Evolutionary conservation across 2,113 vertebrate genomes (phyloP).

Genomic region (Mobula hypostoma): DNA sequence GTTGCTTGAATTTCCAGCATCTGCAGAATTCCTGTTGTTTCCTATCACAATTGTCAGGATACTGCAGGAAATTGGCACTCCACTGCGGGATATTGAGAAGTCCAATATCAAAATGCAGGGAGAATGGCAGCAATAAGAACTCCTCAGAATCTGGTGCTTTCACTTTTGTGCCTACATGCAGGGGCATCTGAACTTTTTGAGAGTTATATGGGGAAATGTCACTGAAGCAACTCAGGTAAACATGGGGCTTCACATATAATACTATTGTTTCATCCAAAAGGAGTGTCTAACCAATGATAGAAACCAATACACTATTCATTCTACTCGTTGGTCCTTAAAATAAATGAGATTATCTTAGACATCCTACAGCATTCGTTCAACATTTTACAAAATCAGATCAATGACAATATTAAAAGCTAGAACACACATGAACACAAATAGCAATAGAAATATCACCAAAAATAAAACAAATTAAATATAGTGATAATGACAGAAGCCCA

Average conservation of each 20-base stretch:
- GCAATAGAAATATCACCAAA: constrained; percentile 60
- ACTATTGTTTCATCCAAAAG: background rate
- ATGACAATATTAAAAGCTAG: constrained; percentile 47
- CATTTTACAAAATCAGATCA: background rate
- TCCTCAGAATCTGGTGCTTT: too few relatives aligned
- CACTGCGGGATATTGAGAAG: too few relatives aligned
- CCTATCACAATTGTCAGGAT: too few relatives aligned
- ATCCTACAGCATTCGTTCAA: background rate
- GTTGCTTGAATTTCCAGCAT: too few relatives aligned
- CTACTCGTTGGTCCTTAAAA: background rate
- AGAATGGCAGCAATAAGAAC: too few relatives aligned
- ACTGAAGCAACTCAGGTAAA: too few relatives aligned
- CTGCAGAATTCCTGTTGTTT: too few relatives aligned
- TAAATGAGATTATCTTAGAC: background rate
- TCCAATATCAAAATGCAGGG: too few relatives aligned
- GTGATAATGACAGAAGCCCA: constrained; percentile 43
- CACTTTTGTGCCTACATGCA: too few relatives aligned
- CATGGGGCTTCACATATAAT: background rate
- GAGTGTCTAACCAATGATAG: background rate
- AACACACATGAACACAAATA: constrained; percentile 43
- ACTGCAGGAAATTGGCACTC: too few relatives aligned
- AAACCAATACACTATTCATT: background rate
- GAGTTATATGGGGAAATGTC: too few relatives aligned
- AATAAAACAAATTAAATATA: constrained; percentile 48
- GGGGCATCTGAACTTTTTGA: too few relatives aligned